These are phyloP conservation scores for Botia kubotai DNA, from an alignment of 2,797 vertebrate species.

Conservation along the genomic window DNA sequence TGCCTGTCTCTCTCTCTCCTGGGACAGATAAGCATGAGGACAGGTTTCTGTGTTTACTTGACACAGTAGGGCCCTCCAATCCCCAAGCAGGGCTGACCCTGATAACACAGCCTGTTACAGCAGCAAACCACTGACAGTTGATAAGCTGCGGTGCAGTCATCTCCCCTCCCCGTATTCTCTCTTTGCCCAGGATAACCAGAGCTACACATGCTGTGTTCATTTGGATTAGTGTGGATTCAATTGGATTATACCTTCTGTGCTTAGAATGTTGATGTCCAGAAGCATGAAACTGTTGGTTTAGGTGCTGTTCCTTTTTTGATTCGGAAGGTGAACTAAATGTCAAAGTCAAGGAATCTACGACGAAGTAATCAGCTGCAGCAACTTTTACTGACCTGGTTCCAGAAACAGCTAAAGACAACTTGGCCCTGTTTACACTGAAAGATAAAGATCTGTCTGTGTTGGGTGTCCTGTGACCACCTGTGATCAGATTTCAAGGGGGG, in stretches of 20 bases:
- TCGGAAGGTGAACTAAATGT: conserved; percentile 41
- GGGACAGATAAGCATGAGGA: conserved; percentile 79
- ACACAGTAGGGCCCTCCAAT: conserved; percentile 73
- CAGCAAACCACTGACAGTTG: conserved; percentile 73
- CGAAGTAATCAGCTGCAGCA: conserved; percentile 17
- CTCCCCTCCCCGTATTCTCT: conserved; percentile 72
- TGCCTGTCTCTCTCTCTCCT: conserved; percentile 59
- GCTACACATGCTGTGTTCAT: conserved; percentile 78
- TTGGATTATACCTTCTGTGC: conserved; percentile 66
- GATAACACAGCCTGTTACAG: conserved; percentile 76
- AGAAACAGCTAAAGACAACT: background rate
- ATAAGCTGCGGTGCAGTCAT: conserved; percentile 77
- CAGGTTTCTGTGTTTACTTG: conserved; percentile 81
- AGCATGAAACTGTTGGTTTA: conserved; percentile 48
- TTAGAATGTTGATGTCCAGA: conserved; percentile 75
- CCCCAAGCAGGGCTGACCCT: conserved; percentile 75
- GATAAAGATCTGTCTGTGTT: background rate
- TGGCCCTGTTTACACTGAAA: background rate
- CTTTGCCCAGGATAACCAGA: conserved; percentile 75
- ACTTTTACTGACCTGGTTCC: conserved; percentile 10
- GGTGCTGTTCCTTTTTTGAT: conserved; percentile 53
- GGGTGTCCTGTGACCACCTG: no score
- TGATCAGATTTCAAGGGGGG: no score
- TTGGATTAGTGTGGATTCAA: conserved; percentile 81
- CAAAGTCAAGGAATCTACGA: conserved; percentile 37